These are phyloP conservation scores for Oenanthe oenanthe DNA, from an alignment of 2,113 vertebrate genomes.

Conservation along the genomic window DNA sequence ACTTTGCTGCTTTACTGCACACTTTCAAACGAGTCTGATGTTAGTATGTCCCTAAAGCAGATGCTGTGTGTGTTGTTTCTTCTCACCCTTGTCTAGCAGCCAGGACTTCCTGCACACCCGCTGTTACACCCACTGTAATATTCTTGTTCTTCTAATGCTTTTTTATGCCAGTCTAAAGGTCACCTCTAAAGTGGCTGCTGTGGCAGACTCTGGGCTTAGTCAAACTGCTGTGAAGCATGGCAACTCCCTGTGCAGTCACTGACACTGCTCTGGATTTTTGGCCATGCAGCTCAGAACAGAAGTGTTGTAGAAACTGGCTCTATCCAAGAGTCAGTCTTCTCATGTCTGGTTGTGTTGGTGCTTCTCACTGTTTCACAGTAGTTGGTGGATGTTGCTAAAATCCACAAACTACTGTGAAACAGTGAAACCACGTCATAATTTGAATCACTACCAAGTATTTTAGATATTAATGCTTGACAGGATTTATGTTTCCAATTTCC, in stretches of 20 bases:
- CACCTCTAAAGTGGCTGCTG: neutral
- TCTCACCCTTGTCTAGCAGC: neutral
- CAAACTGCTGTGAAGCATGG: neutral
- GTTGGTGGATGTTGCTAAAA: neutral
- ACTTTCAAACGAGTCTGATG: neutral
- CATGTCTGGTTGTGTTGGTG: neutral
- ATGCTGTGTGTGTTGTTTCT: neutral
- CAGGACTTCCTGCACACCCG: conserved; percentile 22
- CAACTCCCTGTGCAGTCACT: neutral
- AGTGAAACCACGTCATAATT: neutral
- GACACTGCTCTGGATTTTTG: neutral
- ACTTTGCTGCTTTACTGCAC: neutral
- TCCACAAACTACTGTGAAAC: no score
- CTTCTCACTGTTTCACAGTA: neutral
- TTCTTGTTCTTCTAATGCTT: neutral
- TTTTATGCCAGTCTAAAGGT: neutral
- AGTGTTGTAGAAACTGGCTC: neutral
- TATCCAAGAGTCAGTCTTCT: neutral
- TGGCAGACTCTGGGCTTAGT: neutral
- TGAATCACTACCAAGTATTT: neutral
- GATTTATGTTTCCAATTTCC: neutral
- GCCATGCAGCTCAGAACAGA: neutral
- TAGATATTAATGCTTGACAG: neutral
- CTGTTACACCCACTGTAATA: conserved; percentile 8
- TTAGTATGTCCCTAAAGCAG: conserved; percentile 19